Evolutionary conservation across 2,797 vertebrate species (phyloP).

Genomic region (Glyptemys insculpta): DNA sequence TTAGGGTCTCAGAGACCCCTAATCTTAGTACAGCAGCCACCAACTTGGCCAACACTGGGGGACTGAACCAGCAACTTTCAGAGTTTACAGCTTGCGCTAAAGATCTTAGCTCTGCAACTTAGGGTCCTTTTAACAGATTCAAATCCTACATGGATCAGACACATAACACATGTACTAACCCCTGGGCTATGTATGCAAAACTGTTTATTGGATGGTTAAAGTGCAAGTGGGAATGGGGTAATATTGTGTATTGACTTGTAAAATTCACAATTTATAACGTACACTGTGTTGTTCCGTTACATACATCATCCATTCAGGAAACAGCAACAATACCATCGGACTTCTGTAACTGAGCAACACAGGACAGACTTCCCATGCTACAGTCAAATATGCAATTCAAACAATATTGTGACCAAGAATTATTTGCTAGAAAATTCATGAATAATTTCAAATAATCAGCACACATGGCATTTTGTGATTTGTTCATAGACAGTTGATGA

Average conservation of each 20-base stretch:
- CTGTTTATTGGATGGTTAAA: not conserved
- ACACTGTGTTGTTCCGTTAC: not conserved
- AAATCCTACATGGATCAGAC: not conserved
- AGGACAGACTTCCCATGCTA: not conserved
- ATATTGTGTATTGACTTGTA: not conserved
- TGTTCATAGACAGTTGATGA: slow-evolving; percentile 26
- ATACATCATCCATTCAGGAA: not conserved
- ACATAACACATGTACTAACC: not conserved
- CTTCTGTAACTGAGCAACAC: not conserved
- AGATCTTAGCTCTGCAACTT: not conserved
- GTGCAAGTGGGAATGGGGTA: not conserved
- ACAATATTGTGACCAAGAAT: not conserved
- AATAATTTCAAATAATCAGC: not conserved
- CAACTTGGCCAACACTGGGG: not conserved
- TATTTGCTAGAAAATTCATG: not conserved
- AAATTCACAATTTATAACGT: not conserved
- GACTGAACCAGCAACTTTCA: not conserved
- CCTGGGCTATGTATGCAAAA: not conserved
- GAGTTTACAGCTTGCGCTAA: not conserved
- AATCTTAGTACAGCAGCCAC: not conserved
- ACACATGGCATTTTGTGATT: not conserved
- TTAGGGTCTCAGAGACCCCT: not conserved
- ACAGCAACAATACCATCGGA: not conserved
- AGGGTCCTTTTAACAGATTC: not conserved
- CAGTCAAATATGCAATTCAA: not conserved